These are phyloP conservation scores for Laothoe populi DNA, from an alignment of 2,888 invertebrate genomes.

Conservation along the genomic window DNA sequence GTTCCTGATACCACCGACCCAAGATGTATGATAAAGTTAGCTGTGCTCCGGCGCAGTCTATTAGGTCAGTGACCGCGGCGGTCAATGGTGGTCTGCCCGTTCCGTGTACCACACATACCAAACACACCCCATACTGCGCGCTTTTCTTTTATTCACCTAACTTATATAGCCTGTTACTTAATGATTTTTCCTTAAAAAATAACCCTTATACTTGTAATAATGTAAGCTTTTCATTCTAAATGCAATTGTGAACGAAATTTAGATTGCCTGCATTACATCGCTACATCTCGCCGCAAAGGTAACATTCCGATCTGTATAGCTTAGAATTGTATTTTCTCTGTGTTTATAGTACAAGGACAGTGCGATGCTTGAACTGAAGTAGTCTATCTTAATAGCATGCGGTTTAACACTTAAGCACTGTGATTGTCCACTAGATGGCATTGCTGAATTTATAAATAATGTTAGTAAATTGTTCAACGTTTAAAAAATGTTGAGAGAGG, in stretches of 20 bases:
- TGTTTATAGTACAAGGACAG: background rate
- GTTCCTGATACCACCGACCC: no score
- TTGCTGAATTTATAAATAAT: background rate
- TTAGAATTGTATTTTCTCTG: slow-evolving; percentile 8
- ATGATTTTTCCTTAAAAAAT: no score
- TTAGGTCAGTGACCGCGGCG: no score
- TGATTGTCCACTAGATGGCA: background rate
- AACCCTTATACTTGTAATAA: no score
- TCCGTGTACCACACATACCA: no score
- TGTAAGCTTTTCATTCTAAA: slow-evolving; percentile 30
- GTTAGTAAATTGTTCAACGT: background rate
- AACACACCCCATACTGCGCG: no score
- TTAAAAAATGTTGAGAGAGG: background rate
- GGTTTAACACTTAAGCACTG: background rate
- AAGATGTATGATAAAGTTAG: no score
- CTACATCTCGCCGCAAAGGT: slow-evolving; percentile 2
- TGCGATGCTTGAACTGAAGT: background rate
- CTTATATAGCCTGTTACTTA: no score
- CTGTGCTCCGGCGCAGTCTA: no score
- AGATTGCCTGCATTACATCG: slow-evolving; percentile 31
- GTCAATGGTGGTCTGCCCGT: no score
- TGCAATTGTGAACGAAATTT: slow-evolving; percentile 33
- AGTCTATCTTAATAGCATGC: background rate
- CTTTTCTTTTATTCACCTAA: no score
- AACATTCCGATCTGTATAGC: slow-evolving; percentile 6